A percentile compares a stretch with the other conserved stretches of the same genome.
Evolutionary conservation across 2,113 vertebrate genomes (phyloP).

Genomic region (Centropus bengalensis): DNA sequence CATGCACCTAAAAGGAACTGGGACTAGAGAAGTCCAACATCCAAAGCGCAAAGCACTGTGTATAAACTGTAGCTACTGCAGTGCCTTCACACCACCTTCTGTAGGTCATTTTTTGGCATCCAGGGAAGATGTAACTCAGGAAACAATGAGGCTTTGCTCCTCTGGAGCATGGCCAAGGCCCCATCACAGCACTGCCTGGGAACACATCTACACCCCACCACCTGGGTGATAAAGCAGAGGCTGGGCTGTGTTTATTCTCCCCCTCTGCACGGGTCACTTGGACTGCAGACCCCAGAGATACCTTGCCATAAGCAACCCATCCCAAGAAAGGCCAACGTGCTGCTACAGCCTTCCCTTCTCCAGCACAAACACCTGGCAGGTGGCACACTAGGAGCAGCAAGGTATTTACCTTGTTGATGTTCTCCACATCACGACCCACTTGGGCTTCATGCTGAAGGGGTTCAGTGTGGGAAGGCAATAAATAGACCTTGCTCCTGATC

Average conservation of each 20-base stretch:
- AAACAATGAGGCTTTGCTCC: background rate
- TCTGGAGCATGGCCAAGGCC: background rate
- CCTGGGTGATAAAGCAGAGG: background rate
- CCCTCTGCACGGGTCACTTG: background rate
- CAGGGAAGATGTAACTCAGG: background rate
- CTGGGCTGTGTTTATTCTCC: background rate
- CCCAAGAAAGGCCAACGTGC: background rate
- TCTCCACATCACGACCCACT: background rate
- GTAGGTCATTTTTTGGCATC: background rate
- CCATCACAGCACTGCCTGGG: background rate
- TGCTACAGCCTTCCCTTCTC: background rate
- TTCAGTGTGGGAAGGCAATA: background rate
- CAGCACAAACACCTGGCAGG: background rate
- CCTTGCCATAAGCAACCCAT: too few relatives aligned
- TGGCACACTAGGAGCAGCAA: rapidly evolving
- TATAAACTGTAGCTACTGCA: background rate
- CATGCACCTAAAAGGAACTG: background rate
- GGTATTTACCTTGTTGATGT: too few relatives aligned
- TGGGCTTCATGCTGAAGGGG: background rate
- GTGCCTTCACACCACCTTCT: background rate
- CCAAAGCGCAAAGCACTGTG: background rate
- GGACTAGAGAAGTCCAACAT: background rate
- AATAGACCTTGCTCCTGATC: background rate
- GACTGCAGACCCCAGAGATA: background rate
- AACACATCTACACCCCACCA: rapidly evolving